phyloP scores from a whole-genome alignment of 2,888 invertebrate genomes.

The Microctonus hyperodae region DNA sequence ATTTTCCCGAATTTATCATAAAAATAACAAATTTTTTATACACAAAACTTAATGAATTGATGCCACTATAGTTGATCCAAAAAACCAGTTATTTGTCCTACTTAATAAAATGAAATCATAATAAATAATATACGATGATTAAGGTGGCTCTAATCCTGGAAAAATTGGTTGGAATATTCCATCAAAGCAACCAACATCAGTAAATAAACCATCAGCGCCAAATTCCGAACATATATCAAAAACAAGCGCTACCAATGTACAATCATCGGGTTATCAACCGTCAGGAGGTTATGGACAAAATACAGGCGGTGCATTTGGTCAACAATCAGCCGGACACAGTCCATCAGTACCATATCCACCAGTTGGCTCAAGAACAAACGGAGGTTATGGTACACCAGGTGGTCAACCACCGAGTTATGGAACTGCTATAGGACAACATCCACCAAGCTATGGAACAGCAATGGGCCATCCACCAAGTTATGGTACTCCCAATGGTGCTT shows the following conservation, averaged over 20 bases:
- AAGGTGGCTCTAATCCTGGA: constrained; percentile 46
- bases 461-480: constrained; percentile 16
- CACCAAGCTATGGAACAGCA: constrained; percentile 14
- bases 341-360: constrained; percentile 30
- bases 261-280: constrained; percentile 42
- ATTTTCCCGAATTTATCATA: no score
- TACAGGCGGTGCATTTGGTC: constrained; percentile 13
- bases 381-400: constrained; percentile 29
- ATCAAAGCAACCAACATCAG: constrained; percentile 37
- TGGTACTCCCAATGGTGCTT: constrained; percentile 5
- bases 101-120: background rate
- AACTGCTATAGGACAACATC: background rate
- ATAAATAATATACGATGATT: background rate
- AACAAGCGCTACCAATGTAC: constrained; percentile 54
- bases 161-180: constrained; percentile 57
- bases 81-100: no score
- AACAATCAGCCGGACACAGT: constrained; percentile 33
- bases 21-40: no score
- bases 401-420: constrained; percentile 23
- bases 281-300: constrained; percentile 44
- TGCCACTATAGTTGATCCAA: no score
- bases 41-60: no score
- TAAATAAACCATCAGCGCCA: constrained; percentile 55
- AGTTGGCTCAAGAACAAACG: background rate
- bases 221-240: constrained; percentile 44